A percentile compares a stretch with the other conserved stretches of the same genome.
Conservation (phyloP, 2,113 vertebrate genomes). For the Tautogolabrus adspersus region DNA sequence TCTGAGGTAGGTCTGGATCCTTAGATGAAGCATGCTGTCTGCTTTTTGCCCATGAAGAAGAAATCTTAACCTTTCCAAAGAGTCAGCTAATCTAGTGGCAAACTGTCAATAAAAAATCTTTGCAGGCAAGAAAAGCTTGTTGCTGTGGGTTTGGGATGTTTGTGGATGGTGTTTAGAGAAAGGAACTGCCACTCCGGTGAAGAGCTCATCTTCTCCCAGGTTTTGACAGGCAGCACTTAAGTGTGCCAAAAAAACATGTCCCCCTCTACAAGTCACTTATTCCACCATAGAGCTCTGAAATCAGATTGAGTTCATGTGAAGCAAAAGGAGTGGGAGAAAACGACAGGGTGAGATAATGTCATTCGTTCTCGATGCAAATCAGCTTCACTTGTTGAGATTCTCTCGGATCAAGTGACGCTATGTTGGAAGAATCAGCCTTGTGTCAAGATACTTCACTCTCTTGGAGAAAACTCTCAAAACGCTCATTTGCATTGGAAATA, state of each 20-base stretch:
- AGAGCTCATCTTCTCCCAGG: constrained; percentile 33
- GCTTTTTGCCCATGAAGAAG: constrained; percentile 10
- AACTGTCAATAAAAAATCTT: constrained; percentile 46
- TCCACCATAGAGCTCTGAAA: constrained; percentile 9
- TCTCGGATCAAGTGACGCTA: constrained; percentile 27
- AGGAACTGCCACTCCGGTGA: constrained; percentile 43
- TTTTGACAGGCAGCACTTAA: constrained; percentile 52
- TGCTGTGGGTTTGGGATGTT: constrained; percentile 31
- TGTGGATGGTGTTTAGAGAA: constrained; percentile 43
- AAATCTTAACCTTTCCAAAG: constrained; percentile 1
- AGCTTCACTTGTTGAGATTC: constrained; percentile 18
- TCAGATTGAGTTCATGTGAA: background rate
- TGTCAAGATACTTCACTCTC: constrained; percentile 25
- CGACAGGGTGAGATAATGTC: constrained; percentile 35
- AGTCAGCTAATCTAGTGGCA: constrained; percentile 25
- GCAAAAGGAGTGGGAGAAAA: background rate
- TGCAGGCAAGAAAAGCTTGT: background rate
- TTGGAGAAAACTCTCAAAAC: constrained; percentile 26
- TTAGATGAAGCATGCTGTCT: background rate
- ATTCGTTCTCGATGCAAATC: constrained; percentile 61
- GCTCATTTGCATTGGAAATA: constrained; percentile 28
- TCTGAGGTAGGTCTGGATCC: no score
- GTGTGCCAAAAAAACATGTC: constrained; percentile 3
- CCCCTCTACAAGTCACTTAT: constrained; percentile 14
- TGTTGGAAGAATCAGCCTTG: constrained; percentile 26